Percentiles rank a stretch among this genome's conserved stretches.
These are phyloP conservation scores for Mesorhabditis belari DNA, from an alignment of 2,888 invertebrate genomes.

Conservation along the genomic window DNA sequence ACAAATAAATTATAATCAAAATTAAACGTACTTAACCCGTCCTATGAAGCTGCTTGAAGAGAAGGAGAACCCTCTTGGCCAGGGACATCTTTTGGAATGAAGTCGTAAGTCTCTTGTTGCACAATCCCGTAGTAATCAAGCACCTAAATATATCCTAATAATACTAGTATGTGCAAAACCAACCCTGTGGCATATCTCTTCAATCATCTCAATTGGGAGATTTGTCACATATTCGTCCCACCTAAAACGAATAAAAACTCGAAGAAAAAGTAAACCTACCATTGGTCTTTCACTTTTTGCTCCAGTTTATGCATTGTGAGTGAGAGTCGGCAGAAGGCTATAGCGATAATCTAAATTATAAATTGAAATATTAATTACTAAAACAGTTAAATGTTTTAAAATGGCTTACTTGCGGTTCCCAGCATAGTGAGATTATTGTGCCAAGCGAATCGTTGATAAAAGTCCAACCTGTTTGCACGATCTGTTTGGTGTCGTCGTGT, in stretches of 20 bases:
- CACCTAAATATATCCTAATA: constrained; percentile 1
- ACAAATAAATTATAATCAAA: too few relatives aligned
- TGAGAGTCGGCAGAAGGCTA: constrained; percentile 91
- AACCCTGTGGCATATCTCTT: constrained; percentile 57
- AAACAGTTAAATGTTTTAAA: neutral
- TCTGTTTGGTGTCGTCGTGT: constrained; percentile 53
- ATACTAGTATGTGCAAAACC: neutral
- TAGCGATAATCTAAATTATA: constrained; percentile 67
- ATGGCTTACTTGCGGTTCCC: constrained; percentile 79
- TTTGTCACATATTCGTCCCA: constrained; percentile 98
- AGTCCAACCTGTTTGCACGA: constrained; percentile 99
- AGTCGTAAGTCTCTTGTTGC: neutral
- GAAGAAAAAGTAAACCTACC: too few relatives aligned
- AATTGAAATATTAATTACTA: neutral
- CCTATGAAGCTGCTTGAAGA: too few relatives aligned
- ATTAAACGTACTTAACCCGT: too few relatives aligned
- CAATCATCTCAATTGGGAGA: constrained; percentile 83
- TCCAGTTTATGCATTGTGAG: constrained; percentile 92
- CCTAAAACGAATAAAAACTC: too few relatives aligned
- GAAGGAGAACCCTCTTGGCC: too few relatives aligned
- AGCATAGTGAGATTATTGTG: constrained; percentile 89
- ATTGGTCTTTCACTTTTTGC: constrained; percentile 61
- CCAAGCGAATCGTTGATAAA: constrained; percentile 97
- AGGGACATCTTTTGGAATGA: neutral
- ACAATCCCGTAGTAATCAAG: constrained; percentile 5